Evolutionary conservation across 2,113 vertebrate genomes (phyloP).

Genomic region (Spea multiplicata): DNA sequence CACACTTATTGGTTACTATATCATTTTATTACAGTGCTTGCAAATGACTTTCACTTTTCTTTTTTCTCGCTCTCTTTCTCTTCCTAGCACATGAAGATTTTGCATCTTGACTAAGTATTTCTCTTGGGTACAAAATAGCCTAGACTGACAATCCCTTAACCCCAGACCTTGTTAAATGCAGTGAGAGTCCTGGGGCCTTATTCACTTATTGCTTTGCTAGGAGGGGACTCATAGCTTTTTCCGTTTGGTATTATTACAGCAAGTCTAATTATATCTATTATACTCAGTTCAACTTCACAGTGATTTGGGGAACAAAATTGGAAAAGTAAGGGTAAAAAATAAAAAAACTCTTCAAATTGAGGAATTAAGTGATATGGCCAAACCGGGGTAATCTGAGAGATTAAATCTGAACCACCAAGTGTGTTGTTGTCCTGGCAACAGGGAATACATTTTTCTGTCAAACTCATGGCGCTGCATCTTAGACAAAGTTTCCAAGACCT

Average conservation of each 20-base stretch:
- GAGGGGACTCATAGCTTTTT: conserved; percentile 62
- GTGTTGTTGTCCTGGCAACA: conserved; percentile 61
- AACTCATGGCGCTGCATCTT: conserved; percentile 55
- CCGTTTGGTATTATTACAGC: conserved; percentile 61
- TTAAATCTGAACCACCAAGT: conserved; percentile 58
- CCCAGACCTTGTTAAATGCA: conserved; percentile 76
- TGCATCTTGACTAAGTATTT: conserved; percentile 59
- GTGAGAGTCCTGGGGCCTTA: conserved; percentile 66
- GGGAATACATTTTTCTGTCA: conserved; percentile 60
- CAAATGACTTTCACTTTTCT: neutral
- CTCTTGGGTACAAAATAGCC: conserved; percentile 56
- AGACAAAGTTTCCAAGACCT: conserved; percentile 54
- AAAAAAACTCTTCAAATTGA: conserved; percentile 45
- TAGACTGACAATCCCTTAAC: conserved; percentile 66
- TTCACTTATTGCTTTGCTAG: conserved; percentile 66
- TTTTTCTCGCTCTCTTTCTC: neutral
- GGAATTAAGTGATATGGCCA: conserved; percentile 55
- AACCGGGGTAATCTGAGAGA: conserved; percentile 57
- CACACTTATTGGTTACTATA: neutral
- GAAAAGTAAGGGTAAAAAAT: conserved; percentile 31
- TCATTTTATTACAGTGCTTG: neutral
- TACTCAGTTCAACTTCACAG: conserved; percentile 61
- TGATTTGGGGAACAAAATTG: conserved; percentile 39
- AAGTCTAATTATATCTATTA: conserved; percentile 74
- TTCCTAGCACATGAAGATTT: conserved; percentile 59